phyloP scores from a whole-genome alignment of 2,888 invertebrate genomes.

The Papilio demoleus region DNA sequence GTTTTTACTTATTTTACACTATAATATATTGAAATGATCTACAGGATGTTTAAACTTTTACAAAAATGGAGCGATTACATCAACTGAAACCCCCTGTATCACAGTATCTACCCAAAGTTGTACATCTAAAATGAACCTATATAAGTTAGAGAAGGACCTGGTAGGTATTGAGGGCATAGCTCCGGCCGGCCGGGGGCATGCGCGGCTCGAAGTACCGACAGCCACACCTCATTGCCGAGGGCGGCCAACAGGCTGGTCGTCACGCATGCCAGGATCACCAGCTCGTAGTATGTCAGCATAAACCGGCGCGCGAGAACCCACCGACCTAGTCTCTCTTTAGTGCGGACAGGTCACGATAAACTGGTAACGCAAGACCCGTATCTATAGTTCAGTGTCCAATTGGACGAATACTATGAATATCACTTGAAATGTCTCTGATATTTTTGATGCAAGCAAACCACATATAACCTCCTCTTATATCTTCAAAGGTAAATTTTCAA shows the following conservation, averaged over 20 bases:
- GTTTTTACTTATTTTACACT: not conserved
- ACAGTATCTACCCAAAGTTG: not conserved
- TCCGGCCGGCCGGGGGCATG: slow-evolving; percentile 50
- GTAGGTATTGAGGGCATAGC: slow-evolving; percentile 61
- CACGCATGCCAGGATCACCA: slow-evolving; percentile 72
- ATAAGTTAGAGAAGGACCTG: slow-evolving; percentile 51
- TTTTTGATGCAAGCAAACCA: slow-evolving; percentile 15
- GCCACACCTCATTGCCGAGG: slow-evolving; percentile 73
- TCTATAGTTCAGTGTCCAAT: not conserved
- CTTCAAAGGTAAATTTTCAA: slow-evolving; percentile 27
- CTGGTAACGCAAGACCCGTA: not conserved
- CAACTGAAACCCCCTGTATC: slow-evolving; percentile 17
- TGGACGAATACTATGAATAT: not conserved
- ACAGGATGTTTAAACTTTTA: not conserved
- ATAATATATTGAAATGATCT: not conserved
- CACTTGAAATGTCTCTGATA: slow-evolving; percentile 23
- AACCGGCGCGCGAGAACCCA: slow-evolving; percentile 42
- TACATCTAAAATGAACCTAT: not conserved
- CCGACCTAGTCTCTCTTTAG: not conserved
- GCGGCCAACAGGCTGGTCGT: slow-evolving; percentile 64
- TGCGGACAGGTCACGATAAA: not conserved
- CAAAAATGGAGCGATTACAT: not conserved
- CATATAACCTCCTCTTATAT: slow-evolving; percentile 6
- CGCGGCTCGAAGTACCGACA: slow-evolving; percentile 68
- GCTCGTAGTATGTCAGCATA: slow-evolving; percentile 67